Conservation (phyloP, 2,113 vertebrate genomes). For the Lathamus discolor region DNA sequence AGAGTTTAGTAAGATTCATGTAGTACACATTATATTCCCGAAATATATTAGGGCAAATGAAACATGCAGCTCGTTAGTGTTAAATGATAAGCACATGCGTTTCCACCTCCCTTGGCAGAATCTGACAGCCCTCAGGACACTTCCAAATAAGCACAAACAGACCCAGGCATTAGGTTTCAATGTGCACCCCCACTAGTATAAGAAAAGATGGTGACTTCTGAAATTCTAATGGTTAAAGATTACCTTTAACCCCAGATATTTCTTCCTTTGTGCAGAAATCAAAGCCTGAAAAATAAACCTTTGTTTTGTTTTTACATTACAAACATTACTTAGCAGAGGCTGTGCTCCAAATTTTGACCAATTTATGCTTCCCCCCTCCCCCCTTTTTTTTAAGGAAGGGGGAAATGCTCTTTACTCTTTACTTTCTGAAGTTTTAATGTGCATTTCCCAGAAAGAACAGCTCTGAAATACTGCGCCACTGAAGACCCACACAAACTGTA, state of each 20-base stretch:
- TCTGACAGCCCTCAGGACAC: background rate
- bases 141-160: background rate
- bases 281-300: background rate
- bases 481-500: background rate
- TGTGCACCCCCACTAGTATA: background rate
- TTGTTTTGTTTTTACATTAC: background rate
- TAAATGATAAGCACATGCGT: accelerated
- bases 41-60: background rate
- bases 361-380: background rate
- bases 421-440: background rate
- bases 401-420: background rate
- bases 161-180: background rate
- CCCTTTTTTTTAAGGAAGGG: background rate
- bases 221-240: background rate
- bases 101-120: background rate
- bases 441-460: background rate
- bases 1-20: background rate
- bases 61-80: accelerated
- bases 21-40: background rate
- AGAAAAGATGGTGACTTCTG: background rate
- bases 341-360: background rate
- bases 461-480: background rate
- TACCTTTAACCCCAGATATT: background rate
- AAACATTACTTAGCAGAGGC: background rate
- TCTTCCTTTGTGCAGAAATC: background rate